Percentiles rank a stretch among this genome's conserved stretches.
These are phyloP conservation scores for Tipula unca DNA, from an alignment of 2,888 invertebrate species.

Conservation along the genomic window DNA sequence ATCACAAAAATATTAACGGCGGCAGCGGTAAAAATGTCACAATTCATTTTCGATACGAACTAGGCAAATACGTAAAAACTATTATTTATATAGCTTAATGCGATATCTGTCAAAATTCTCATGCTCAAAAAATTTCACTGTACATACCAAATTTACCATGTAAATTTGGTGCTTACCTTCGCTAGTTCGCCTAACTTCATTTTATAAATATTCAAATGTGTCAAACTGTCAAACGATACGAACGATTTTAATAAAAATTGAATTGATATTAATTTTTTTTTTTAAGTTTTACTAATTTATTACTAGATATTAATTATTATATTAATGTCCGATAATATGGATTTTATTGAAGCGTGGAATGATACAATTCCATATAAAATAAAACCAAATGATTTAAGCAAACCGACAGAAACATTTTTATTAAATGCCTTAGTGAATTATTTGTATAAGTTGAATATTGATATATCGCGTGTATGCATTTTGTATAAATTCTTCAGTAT, in stretches of 20 bases:
- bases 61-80: too few species aligned
- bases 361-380: slow-evolving; percentile 33
- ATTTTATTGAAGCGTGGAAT: slow-evolving; percentile 31
- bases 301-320: too few species aligned
- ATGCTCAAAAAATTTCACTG: too few species aligned
- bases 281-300: background rate
- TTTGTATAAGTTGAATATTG: slow-evolving; percentile 33
- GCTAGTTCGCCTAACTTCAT: background rate
- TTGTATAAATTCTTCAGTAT: background rate
- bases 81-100: too few species aligned
- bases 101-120: too few species aligned
- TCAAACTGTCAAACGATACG: background rate
- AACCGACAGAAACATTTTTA: slow-evolving; percentile 33
- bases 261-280: background rate
- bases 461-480: slow-evolving; percentile 27
- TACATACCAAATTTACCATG: too few species aligned
- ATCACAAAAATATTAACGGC: too few species aligned
- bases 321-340: slow-evolving; percentile 29
- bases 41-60: too few species aligned
- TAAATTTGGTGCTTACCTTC: background rate
- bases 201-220: background rate
- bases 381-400: slow-evolving; percentile 29
- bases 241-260: background rate
- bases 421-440: slow-evolving; percentile 32
- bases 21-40: too few species aligned